A percentile compares a stretch with the other conserved stretches of the same genome.
phyloP scores from a whole-genome alignment of 2,888 invertebrate species.

The Strigamia crassipes region DNA sequence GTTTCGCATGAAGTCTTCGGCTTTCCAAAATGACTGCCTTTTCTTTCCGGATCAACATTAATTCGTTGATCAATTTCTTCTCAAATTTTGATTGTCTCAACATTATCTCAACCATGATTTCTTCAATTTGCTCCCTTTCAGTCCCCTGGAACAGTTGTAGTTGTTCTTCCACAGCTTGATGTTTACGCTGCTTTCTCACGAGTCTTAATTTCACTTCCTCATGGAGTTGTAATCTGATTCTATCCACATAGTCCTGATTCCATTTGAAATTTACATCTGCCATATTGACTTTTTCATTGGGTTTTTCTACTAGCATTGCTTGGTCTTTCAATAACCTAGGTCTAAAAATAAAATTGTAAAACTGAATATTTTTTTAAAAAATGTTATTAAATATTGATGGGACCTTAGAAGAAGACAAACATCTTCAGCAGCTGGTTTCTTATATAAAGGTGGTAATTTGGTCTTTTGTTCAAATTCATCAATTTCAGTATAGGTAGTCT shows the following conservation, averaged over 20 bases:
- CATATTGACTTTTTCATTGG: not conserved
- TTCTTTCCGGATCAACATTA: slow-evolving; percentile 32
- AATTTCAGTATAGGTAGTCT: not conserved
- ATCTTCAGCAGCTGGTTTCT: not conserved
- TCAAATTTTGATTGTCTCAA: slow-evolving; percentile 32
- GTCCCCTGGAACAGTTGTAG: slow-evolving; percentile 11
- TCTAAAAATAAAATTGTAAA: not conserved
- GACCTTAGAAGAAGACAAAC: not conserved
- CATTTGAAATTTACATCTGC: not conserved
- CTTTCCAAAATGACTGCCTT: slow-evolving; percentile 10
- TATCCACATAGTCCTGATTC: slow-evolving; percentile 36
- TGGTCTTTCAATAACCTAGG: not conserved
- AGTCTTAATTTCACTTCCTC: not conserved
- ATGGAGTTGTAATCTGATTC: not conserved
- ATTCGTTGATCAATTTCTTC: slow-evolving; percentile 22
- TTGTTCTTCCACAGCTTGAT: not conserved
- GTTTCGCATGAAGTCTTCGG: slow-evolving; percentile 12
- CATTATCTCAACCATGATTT: slow-evolving; percentile 22
- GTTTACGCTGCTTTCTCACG: slow-evolving; percentile 12
- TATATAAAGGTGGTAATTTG: not conserved
- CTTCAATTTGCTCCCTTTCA: slow-evolving; percentile 6
- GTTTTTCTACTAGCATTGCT: not conserved
- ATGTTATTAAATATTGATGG: not conserved
- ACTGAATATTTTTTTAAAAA: not conserved
- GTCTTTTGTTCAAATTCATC: not conserved